Evolutionary conservation across 2,888 invertebrate genomes (phyloP).

Genomic region (Caenorhabditis japonica): DNA sequence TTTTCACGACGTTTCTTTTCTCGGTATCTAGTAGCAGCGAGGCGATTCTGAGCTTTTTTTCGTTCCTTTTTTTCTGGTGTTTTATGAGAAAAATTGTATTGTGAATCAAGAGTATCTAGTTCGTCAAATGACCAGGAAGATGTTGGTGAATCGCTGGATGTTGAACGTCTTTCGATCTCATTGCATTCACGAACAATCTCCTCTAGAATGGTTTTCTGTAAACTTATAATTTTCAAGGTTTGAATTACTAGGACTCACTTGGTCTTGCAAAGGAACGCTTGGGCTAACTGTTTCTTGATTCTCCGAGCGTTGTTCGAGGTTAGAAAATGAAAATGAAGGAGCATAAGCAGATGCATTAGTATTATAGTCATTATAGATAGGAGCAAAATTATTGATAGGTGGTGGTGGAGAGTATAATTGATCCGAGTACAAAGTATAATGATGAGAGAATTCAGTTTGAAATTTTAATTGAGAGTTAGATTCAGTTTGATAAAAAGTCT

Average conservation of each 20-base stretch:
- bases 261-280: too few relatives aligned
- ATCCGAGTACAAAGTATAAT: neutral
- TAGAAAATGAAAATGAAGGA: neutral
- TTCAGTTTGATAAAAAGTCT: slow-evolving; percentile 46
- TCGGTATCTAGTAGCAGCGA: slow-evolving; percentile 61
- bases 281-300: too few relatives aligned
- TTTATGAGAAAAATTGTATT: slow-evolving; percentile 27
- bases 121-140: slow-evolving; percentile 54
- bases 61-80: slow-evolving; percentile 57
- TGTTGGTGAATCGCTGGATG: slow-evolving; percentile 52
- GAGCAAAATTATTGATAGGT: too few relatives aligned
- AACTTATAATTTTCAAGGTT: slow-evolving; percentile 1
- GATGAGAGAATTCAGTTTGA: slow-evolving; percentile 10
- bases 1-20: slow-evolving; percentile 61
- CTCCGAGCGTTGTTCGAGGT: too few relatives aligned
- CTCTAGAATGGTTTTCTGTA: slow-evolving; percentile 71
- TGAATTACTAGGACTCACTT: too few relatives aligned
- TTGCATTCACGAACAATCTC: slow-evolving; percentile 75
- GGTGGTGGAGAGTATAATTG: neutral
- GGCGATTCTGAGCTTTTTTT: slow-evolving; percentile 61
- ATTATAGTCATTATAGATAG: too few relatives aligned
- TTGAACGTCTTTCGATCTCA: slow-evolving; percentile 68
- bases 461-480: slow-evolving; percentile 2
- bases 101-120: slow-evolving; percentile 25
- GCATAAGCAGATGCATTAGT: too few relatives aligned